Evolutionary conservation across 2,797 vertebrate genomes (phyloP), one percentile per base, ranked within the genome.

Genomic region (Trachurus trachurus): DNA sequence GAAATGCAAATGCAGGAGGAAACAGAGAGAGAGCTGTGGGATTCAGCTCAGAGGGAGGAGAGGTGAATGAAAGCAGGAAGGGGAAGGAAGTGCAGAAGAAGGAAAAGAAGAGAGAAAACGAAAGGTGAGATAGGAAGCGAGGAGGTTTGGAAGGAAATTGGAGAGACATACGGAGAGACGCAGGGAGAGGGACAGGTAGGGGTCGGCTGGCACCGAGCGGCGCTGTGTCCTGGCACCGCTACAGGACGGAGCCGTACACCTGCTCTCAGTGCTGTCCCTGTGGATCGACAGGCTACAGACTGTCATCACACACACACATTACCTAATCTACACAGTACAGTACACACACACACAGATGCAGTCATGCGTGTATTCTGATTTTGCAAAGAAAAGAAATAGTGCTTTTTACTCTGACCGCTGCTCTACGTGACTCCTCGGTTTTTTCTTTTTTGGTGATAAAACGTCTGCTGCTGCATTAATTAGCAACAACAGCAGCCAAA

Each of bases 221-320:
- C 52, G 68, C 26, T 64, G 68, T 79, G 39, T 84, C 82, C 86
- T 90, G 91, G 89, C 88, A 78, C 5, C 62, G 71, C 80, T 65
- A 49, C 31, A 19, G 73, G 67, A 87, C 9, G 29, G 74, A 86
- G 80, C 56, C 66, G 75, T 85, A 80, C 90, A 93, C 88, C 91
- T 93, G 91, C 86, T 92, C 75, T 76, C 64, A 53, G 83, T 56
- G 72, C 66, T 56, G 84, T 88, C 85, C 89, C 87, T 75, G 80
- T 70, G 71, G 87, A 80, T 85, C 76, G 17, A 71, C 67, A 76
- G 63, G 58, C 34, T 37, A 37, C 82, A 79, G 76, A 82, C 71
- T 64, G 86, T 84, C 89, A 85, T 66, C 61, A 52, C 71, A 52
- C 76, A 71, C 72, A 52, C n/a, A 13, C 59, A 39, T 42, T 53